These are phyloP conservation scores for Kradibia gibbosae DNA, from an alignment of 1,140 invertebrate genomes.

Conservation along the genomic window DNA sequence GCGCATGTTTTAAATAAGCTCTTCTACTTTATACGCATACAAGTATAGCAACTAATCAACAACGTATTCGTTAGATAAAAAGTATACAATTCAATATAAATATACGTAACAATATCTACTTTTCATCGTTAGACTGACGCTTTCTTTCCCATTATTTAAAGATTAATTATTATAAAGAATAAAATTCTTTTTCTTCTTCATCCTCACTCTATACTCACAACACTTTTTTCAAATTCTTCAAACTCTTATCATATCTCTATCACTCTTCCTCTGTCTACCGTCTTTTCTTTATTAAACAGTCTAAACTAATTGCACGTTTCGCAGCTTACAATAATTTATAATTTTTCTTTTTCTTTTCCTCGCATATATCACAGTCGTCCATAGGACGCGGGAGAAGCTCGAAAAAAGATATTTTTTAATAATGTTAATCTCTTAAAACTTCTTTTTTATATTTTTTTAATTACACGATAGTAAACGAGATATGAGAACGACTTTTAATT, in stretches of 20 bases:
- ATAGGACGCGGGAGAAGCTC: conserved; percentile 41
- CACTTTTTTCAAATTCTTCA: conserved; percentile 14
- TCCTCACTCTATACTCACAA: conserved; percentile 28
- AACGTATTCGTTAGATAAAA: conserved; percentile 51
- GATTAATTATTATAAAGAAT: conserved; percentile 47
- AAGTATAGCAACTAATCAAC: conserved; percentile 55
- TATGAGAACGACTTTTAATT: conserved; percentile 15
- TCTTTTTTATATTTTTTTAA: conserved; percentile 19
- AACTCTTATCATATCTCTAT: conserved; percentile 32
- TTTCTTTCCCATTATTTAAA: conserved; percentile 20
- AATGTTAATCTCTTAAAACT: conserved; percentile 3
- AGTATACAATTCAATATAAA: conserved; percentile 53
- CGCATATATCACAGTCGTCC: conserved; percentile 50
- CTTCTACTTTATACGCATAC: conserved; percentile 36
- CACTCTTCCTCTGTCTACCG: conserved; percentile 23
- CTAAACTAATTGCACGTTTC: conserved; percentile 41
- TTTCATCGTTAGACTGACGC: conserved; percentile 29
- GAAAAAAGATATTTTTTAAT: conserved; percentile 38
- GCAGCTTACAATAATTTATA: conserved; percentile 43
- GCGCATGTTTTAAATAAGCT: conserved; percentile 27
- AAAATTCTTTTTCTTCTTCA: conserved; percentile 40
- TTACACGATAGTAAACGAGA: conserved; percentile 31
- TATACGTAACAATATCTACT: conserved; percentile 54
- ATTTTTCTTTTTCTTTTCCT: conserved; percentile 33
- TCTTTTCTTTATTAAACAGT: conserved; percentile 34